These are phyloP conservation scores for Aelia acuminata DNA, from an alignment of 2,888 invertebrate species.

Conservation along the genomic window DNA sequence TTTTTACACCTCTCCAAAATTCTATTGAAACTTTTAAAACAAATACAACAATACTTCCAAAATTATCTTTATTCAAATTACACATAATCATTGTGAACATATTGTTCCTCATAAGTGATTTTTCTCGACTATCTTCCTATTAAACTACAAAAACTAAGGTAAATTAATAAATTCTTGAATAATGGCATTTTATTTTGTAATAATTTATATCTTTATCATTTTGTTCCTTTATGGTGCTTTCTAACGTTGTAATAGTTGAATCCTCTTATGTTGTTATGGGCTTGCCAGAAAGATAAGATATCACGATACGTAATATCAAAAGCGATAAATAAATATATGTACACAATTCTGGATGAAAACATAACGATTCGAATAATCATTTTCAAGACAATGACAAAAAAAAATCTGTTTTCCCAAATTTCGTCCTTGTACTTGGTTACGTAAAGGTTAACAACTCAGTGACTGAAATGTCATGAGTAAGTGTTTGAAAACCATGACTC, in stretches of 20 bases:
- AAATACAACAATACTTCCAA: neutral
- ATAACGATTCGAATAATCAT: too few species aligned
- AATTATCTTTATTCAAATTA: neutral
- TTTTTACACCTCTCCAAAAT: neutral
- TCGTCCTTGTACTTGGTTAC: neutral
- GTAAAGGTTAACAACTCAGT: neutral
- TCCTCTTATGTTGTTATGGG: too few species aligned
- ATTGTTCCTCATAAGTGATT: too few species aligned
- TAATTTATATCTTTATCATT: neutral
- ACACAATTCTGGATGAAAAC: neutral
- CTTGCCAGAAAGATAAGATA: too few species aligned
- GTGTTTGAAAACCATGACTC: conserved; percentile 18
- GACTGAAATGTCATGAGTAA: conserved; percentile 8
- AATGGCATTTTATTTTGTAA: neutral
- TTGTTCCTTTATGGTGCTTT: neutral
- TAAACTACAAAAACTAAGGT: neutral
- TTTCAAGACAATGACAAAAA: neutral
- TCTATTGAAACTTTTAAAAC: neutral
- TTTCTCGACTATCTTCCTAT: too few species aligned
- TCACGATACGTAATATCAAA: neutral
- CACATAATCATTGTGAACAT: neutral
- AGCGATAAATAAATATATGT: neutral
- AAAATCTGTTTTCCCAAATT: neutral
- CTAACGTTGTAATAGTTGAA: neutral
- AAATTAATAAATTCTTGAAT: neutral